Evolutionary conservation across 2,797 vertebrate species (phyloP).

Genomic region (Odontamblyopus lacepedii): DNA sequence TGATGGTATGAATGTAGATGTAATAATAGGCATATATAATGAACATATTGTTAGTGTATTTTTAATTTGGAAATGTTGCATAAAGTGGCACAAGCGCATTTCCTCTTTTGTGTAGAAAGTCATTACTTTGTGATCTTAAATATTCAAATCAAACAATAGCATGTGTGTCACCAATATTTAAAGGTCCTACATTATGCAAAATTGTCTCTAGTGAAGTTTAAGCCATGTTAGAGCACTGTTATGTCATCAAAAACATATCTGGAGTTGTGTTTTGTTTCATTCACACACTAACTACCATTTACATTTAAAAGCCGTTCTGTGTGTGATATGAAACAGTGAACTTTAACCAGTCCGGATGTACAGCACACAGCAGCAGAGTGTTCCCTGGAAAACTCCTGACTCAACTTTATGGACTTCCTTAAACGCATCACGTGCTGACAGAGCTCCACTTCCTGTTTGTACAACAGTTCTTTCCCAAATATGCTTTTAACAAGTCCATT

Average conservation of each 20-base stretch:
- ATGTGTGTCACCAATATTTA: no score
- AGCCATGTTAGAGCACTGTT: no score
- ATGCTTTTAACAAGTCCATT: background rate
- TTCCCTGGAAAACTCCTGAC: slow-evolving; percentile 46
- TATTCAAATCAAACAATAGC: no score
- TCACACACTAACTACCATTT: background rate
- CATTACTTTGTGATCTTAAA: no score
- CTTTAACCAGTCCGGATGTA: background rate
- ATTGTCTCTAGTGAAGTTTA: no score
- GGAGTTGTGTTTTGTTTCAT: no score
- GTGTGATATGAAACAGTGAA: background rate
- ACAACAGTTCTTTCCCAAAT: slow-evolving; percentile 18
- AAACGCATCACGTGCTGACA: slow-evolving; percentile 48
- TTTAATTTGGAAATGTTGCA: no score
- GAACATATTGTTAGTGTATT: no score
- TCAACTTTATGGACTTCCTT: slow-evolving; percentile 57
- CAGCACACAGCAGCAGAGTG: background rate
- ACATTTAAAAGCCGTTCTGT: background rate
- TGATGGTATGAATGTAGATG: no score
- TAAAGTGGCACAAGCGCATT: background rate
- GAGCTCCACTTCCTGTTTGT: slow-evolving; percentile 50
- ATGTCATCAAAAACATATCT: no score
- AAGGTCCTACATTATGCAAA: no score
- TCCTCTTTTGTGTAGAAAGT: background rate
- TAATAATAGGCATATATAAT: no score